These are phyloP conservation scores for Plutella xylostella DNA, from an alignment of 2,888 invertebrate species.

Conservation along the genomic window DNA sequence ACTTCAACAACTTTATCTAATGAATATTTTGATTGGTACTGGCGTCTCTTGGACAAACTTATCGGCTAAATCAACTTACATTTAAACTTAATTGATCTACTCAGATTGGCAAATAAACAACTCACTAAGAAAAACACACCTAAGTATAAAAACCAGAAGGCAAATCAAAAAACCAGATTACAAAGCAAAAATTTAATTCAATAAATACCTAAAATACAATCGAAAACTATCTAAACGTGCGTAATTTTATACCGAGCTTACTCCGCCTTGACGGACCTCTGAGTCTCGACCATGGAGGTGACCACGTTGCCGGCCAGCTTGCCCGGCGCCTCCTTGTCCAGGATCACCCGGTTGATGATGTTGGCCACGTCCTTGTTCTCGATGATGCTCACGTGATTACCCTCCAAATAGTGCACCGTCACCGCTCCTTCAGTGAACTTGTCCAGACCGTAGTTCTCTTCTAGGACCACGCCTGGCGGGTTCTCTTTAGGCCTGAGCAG, in stretches of 20 bases:
- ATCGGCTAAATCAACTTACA: not conserved
- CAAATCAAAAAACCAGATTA: not conserved
- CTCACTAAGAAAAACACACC: not conserved
- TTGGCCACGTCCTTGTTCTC: conserved; percentile 74
- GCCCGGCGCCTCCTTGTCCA: conserved; percentile 32
- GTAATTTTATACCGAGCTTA: not conserved
- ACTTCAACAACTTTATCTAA: no score
- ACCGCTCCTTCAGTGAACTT: conserved; percentile 68
- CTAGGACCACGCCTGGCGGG: conserved; percentile 57
- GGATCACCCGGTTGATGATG: conserved; percentile 66
- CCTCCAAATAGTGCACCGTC: conserved; percentile 74
- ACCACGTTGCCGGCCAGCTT: conserved; percentile 39
- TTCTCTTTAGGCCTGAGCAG: conserved; percentile 74
- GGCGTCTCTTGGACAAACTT: conserved; percentile 34
- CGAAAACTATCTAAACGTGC: not conserved
- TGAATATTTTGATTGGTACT: conserved; percentile 60
- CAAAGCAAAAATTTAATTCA: not conserved
- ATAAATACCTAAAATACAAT: not conserved
- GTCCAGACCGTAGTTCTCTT: conserved; percentile 76
- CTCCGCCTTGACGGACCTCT: conserved; percentile 29
- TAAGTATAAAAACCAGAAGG: not conserved
- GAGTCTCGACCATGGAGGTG: conserved; percentile 47
- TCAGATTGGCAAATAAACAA: not conserved
- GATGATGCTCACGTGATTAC: conserved; percentile 78
- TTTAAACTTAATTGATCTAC: no score